These are phyloP conservation scores for Oscheius myriophilus DNA, from an alignment of 2,888 invertebrate genomes.

Conservation along the genomic window DNA sequence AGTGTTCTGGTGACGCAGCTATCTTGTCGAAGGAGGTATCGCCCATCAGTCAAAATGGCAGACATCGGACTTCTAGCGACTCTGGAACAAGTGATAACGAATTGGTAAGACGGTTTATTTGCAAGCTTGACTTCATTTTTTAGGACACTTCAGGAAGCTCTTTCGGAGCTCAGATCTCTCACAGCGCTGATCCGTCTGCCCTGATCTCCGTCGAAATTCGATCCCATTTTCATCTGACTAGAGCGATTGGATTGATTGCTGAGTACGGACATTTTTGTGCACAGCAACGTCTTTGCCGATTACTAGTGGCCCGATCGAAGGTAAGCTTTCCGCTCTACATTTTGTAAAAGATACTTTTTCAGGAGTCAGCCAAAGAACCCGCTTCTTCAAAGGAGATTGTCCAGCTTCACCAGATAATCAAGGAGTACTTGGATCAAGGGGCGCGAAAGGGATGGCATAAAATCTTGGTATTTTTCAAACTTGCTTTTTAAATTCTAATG, in stretches of 20 bases:
- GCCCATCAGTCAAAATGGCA: conserved; percentile 27
- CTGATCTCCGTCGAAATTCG: conserved; percentile 37
- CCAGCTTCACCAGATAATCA: conserved; percentile 35
- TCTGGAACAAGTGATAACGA: conserved; percentile 17
- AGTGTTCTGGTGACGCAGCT: conserved; percentile 17
- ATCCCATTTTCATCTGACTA: conserved; percentile 33
- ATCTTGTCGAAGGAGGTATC: conserved; percentile 23
- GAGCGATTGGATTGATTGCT: conserved; percentile 72
- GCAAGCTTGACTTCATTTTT: background rate
- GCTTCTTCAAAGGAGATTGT: conserved; percentile 34
- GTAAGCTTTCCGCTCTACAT: conserved; percentile 65
- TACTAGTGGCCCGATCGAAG: conserved; percentile 58
- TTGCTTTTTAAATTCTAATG: background rate
- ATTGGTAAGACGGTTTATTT: background rate
- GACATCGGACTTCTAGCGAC: conserved; percentile 9
- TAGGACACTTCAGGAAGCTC: conserved; percentile 6
- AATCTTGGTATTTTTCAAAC: conserved; percentile 28
- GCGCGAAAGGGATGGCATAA: conserved; percentile 44
- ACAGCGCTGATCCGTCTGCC: conserved; percentile 24
- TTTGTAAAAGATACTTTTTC: background rate
- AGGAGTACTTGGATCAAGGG: conserved; percentile 38
- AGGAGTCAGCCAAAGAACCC: conserved; percentile 4
- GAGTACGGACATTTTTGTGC: conserved; percentile 86
- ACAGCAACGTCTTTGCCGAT: conserved; percentile 88
- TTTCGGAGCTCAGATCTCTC: conserved; percentile 8